A percentile compares a stretch with the other conserved stretches of the same genome.
Conservation (phyloP, 2,113 vertebrate genomes). For the Muscicapa adusta region DNA sequence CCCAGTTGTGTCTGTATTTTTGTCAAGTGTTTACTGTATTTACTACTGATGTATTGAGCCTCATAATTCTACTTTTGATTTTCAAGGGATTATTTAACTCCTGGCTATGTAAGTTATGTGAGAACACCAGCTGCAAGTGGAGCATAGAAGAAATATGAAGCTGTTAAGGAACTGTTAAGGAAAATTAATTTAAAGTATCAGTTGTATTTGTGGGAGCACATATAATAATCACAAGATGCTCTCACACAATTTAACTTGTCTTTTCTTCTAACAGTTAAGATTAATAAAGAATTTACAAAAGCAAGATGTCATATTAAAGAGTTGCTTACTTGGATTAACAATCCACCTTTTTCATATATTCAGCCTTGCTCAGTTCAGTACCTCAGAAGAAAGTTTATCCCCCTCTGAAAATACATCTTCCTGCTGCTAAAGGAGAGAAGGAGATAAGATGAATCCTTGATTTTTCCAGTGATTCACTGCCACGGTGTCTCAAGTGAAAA, state of each 20-base stretch:
- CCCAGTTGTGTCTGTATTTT: background rate
- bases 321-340: background rate
- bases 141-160: background rate
- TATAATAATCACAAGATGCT: background rate
- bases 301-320: background rate
- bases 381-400: background rate
- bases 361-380: background rate
- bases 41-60: conserved; percentile 1
- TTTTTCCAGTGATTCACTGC: background rate
- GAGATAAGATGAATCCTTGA: background rate
- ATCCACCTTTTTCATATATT: background rate
- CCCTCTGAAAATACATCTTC: background rate
- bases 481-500: background rate
- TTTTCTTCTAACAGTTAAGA: conserved; percentile 26
- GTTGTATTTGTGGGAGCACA: background rate
- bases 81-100: background rate
- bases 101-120: background rate
- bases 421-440: background rate
- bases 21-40: conserved; percentile 22
- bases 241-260: background rate
- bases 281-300: conserved; percentile 24
- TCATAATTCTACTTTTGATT: background rate
- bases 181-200: background rate
- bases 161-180: background rate
- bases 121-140: background rate